A percentile compares a stretch with the other conserved stretches of the same genome.
Evolutionary conservation across 53 echinoderm and acorn worm genomes (phyloP).

Genomic region (Apostichopus leukothele): DNA sequence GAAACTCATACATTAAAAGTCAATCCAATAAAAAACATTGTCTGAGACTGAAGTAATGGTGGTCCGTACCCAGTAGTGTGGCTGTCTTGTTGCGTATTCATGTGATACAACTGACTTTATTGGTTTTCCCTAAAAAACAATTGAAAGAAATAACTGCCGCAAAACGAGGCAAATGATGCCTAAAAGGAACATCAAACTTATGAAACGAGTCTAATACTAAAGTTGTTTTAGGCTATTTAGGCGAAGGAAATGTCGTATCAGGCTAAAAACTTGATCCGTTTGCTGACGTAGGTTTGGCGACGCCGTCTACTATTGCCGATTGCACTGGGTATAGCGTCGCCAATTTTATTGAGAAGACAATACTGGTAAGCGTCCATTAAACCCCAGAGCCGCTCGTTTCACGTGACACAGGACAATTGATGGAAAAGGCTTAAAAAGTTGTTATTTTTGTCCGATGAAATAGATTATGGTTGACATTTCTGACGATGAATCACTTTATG

Average conservation of each 20-base stretch:
- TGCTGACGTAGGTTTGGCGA: constrained; percentile 15
- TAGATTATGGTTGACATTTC: background rate
- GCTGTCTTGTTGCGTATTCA: no score
- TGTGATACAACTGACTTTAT: no score
- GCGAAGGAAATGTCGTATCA: background rate
- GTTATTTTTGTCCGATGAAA: background rate
- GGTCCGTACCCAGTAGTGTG: no score
- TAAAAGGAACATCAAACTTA: background rate
- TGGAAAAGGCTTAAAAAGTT: background rate
- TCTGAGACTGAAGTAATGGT: no score
- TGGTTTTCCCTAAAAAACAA: background rate
- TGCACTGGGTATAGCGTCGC: constrained; percentile 11
- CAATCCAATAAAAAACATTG: no score
- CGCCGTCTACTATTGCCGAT: background rate
- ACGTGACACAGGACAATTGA: constrained; percentile 2
- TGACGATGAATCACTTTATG: background rate
- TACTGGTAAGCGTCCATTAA: constrained; percentile 6
- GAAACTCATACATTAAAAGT: no score
- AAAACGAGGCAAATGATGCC: constrained; percentile 8
- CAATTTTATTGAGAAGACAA: constrained; percentile 3
- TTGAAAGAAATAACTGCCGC: background rate
- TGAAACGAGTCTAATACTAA: background rate
- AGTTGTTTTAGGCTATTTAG: constrained; percentile 7
- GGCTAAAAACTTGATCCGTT: background rate
- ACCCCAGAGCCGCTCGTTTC: background rate